These are phyloP conservation scores for Sebastes iracundus DNA, from an alignment of 2,797 vertebrate genomes.

Conservation along the genomic window DNA sequence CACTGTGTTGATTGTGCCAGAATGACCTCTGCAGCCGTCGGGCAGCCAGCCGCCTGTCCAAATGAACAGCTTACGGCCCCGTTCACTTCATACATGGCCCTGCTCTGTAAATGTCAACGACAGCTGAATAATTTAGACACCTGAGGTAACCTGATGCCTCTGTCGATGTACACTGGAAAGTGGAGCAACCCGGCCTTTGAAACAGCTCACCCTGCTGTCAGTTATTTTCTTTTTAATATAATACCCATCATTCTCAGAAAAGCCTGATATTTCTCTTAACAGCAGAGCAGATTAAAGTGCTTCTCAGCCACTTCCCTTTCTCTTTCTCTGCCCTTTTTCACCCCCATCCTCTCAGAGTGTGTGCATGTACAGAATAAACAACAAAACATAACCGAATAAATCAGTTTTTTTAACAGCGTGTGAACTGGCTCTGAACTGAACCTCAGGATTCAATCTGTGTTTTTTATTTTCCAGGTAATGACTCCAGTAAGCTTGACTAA, in stretches of 20 bases:
- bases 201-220: background rate
- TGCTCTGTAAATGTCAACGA: constrained; percentile 77
- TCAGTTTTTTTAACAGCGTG: background rate
- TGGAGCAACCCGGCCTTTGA: constrained; percentile 12
- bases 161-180: constrained; percentile 60
- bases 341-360: background rate
- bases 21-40: constrained; percentile 38
- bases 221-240: constrained; percentile 7
- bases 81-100: constrained; percentile 63
- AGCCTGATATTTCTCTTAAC: background rate
- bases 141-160: constrained; percentile 74
- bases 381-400: constrained; percentile 5
- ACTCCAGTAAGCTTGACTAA: constrained; percentile 23
- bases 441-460: constrained; percentile 46
- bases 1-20: constrained; percentile 42
- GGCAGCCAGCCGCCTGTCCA: constrained; percentile 8
- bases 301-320: background rate
- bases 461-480: constrained; percentile 26
- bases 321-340: background rate
- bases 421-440: constrained; percentile 40
- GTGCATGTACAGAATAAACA: constrained; percentile 6
- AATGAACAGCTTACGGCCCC: constrained; percentile 31
- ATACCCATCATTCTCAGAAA: constrained; percentile 9
- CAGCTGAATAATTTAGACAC: constrained; percentile 84
- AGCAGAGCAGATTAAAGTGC: constrained; percentile 13